Base-by-base conservation (phyloP, 2,888 invertebrate species). In the Drosophila robusta region DNA sequence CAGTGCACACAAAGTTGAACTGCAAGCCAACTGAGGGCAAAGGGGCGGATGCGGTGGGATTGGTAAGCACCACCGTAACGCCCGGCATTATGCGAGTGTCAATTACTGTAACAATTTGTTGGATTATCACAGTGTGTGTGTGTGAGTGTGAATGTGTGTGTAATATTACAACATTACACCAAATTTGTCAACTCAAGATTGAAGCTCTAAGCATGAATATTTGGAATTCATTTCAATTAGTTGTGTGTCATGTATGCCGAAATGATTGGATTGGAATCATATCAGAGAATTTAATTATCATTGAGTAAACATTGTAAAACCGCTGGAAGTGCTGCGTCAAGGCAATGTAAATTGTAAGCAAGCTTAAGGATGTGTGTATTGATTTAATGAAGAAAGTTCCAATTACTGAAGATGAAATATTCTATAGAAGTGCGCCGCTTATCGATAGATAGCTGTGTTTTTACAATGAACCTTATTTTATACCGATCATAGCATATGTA, bases 91-190 rank as follows among this genome's bases (percentile, higher is more conserved):
- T 76, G 67, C 58, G 54, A 68, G 71, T 76, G 76, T 85, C 88
- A 83, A 83, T 83, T 83, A 76, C 68, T 70, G 65, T 38, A 66
- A 79, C 83, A 87, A 87, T 83, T 87, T 83, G 86, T 85, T 73
- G 52, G 79, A 78, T 70, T 85, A 76, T 76, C 82, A 78, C 46
- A 64, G 57, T 39, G 32, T 32, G 47, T 29, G 29, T 29, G 9
- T 29, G 29, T 29, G 29, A 9, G 26, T 26, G 26, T 26, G 26
- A 7, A 1, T 26, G 26, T 26, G 26, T 29, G 29, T 29, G 26
- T 29, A 0, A 22, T 3, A 22, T 3, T 29, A 3, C 9, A 29
- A 26, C 38, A 50, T 18, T 80, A 49, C 57, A 71, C 76, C 54
- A 62, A 75, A 79, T 69, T 63, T 74, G 78, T 71, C 63, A 72